Percentiles rank a stretch among this genome's conserved stretches.
Conservation (phyloP, 2,888 invertebrate genomes). For the Drosophila ustulata region DNA sequence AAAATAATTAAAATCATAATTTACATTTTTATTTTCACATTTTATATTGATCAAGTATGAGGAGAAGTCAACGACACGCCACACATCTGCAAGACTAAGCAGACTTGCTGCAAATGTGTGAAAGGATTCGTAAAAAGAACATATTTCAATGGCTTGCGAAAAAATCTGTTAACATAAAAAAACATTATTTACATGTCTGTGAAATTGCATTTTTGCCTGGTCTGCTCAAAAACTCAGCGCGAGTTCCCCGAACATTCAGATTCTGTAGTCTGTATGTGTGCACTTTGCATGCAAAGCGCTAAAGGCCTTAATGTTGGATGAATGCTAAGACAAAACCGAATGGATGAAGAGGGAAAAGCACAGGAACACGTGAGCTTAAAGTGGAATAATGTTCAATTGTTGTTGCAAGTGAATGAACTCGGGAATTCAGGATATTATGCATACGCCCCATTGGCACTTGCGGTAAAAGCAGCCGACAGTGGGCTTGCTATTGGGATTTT, state of each 20-base stretch:
- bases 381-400: constrained; percentile 14
- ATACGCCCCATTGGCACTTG: constrained; percentile 33
- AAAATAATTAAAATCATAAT: too few species aligned
- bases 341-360: constrained; percentile 4
- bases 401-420: constrained; percentile 46
- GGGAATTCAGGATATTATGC: constrained; percentile 47
- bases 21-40: not conserved
- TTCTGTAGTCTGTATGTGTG: constrained; percentile 3
- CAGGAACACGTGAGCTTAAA: constrained; percentile 3
- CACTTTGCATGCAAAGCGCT: constrained; percentile 24
- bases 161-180: constrained; percentile 17
- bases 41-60: not conserved
- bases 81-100: not conserved
- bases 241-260: not conserved
- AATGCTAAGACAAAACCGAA: constrained; percentile 27
- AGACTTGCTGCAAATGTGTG: not conserved
- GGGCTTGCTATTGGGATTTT: constrained; percentile 38
- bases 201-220: constrained; percentile 3
- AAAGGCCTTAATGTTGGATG: constrained; percentile 10
- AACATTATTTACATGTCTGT: constrained; percentile 25
- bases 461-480: constrained; percentile 8
- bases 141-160: constrained; percentile 5
- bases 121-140: not conserved
- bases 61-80: constrained; percentile 1
- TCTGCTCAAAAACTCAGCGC: not conserved